Percentiles rank a stretch among this genome's conserved stretches.
Conservation (phyloP, 2,888 invertebrate genomes). For the Cheilosia vernalis region DNA sequence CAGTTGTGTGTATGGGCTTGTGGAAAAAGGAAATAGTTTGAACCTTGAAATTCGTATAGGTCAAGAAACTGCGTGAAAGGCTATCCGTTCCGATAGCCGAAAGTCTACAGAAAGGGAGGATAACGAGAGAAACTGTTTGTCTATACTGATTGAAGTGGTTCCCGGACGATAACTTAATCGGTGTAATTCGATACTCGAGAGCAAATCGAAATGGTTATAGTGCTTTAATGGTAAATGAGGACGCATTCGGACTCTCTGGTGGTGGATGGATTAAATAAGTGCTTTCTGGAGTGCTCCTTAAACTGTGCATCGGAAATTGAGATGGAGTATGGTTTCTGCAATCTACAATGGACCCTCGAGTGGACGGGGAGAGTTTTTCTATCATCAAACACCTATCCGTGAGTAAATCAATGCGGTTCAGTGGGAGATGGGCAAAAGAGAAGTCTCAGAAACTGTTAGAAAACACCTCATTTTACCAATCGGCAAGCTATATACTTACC, state of each 20-base stretch:
- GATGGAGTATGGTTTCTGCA: no score
- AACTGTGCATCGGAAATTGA: no score
- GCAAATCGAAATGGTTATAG: neutral
- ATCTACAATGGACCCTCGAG: no score
- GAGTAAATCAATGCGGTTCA: no score
- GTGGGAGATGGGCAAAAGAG: no score
- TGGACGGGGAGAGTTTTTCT: no score
- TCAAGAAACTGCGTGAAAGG: conserved; percentile 28
- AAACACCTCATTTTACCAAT: no score
- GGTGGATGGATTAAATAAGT: neutral
- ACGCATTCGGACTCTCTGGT: neutral
- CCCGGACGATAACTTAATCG: neutral
- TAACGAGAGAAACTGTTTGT: conserved; percentile 14
- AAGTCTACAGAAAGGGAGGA: neutral
- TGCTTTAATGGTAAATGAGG: neutral
- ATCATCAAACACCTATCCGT: no score
- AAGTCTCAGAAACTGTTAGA: no score
- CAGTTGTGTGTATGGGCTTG: neutral
- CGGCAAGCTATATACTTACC: no score
- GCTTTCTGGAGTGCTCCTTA: no score
- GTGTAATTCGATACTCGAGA: conserved; percentile 15
- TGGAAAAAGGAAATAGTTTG: conserved; percentile 40
- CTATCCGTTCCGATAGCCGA: neutral
- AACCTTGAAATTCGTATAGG: conserved; percentile 8
- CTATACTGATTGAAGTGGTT: conserved; percentile 41